A percentile compares a stretch with the other conserved stretches of the same genome.
phyloP scores from a whole-genome alignment of 2,888 invertebrate genomes.

The Drosophila phalerata region DNA sequence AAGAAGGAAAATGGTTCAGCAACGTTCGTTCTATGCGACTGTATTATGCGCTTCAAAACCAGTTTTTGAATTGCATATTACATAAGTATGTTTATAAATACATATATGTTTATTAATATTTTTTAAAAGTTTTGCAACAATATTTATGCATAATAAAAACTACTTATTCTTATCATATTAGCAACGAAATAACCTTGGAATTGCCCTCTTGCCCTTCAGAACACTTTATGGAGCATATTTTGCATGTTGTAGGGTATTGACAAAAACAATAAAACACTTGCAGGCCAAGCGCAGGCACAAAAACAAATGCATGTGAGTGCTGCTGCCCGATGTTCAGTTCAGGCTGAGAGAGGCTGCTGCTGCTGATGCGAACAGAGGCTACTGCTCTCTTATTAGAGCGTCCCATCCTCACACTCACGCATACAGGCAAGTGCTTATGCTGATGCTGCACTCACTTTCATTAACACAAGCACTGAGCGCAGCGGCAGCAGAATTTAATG shows the following conservation, averaged over 20 bases:
- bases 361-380: slow-evolving; percentile 48
- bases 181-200: background rate
- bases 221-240: slow-evolving; percentile 1
- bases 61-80: slow-evolving; percentile 23
- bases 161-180: background rate
- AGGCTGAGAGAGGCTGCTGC: slow-evolving; percentile 44
- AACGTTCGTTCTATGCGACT: slow-evolving; percentile 42
- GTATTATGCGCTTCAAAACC: slow-evolving; percentile 51
- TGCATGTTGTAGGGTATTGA: slow-evolving; percentile 46
- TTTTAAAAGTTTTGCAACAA: background rate
- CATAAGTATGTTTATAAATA: background rate
- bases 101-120: background rate
- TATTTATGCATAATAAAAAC: background rate
- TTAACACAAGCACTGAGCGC: slow-evolving; percentile 65
- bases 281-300: slow-evolving; percentile 47
- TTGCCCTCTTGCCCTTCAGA: background rate
- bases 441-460: slow-evolving; percentile 79
- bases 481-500: slow-evolving; percentile 66
- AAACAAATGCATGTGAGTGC: slow-evolving; percentile 57
- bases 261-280: slow-evolving; percentile 60
- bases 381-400: slow-evolving; percentile 74
- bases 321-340: slow-evolving; percentile 37
- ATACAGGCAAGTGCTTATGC: slow-evolving; percentile 65
- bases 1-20: slow-evolving; percentile 53
- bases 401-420: slow-evolving; percentile 47